Base-by-base conservation (phyloP, 2,888 invertebrate genomes). In the Nysson spinosus region DNA sequence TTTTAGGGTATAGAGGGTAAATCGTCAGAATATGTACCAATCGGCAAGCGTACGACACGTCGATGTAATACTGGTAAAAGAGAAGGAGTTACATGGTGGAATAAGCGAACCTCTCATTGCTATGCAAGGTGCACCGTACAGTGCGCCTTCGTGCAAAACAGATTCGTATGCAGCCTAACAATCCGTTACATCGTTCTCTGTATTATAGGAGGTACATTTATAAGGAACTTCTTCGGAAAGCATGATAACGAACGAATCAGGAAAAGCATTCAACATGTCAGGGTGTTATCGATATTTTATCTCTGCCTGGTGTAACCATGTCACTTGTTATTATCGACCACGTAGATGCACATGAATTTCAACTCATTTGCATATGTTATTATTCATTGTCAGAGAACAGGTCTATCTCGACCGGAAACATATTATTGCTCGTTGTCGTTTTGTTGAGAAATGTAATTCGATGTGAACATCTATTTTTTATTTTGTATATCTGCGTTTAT, bases 1-100 rank as follows among this genome's bases (percentile, higher is more conserved):
- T 17, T 44, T 28, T 28, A 17, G 7, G 42, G 32, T 35, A 26
- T 22, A 37, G 35, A 52, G 35, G 42, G 42, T 60, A 35, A 51
- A 42, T 34, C 40, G 51, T 58, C 51, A 35, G 58, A 58, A 51
- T 46, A 24, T 40, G 35, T 46, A 20, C 17, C 22, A 39, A 64
- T 64, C 40, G 54, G 47, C 43, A 49, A 40, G 55, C 26, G 52
- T 14, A 32, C 42, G 55, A 42, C 34, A 24, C 50, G 37, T 47
- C 55, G 51, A 42, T 37, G 35, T 35, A 44, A 46, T 34, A 50
- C 26, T 44, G 4, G 4, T 9, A 5, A 14, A 34, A 22, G n/a
- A 5, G 19, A n/a, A 16, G 34, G 20, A 46, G n/a, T 19, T 22
- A 24, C n/a, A 14, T 12, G 20, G 14, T 20, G 16, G 39, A 22